Percentiles rank a stretch among this genome's conserved stretches.
Conservation (phyloP, 1,140 invertebrate genomes). For the Achatina immaculata region DNA sequence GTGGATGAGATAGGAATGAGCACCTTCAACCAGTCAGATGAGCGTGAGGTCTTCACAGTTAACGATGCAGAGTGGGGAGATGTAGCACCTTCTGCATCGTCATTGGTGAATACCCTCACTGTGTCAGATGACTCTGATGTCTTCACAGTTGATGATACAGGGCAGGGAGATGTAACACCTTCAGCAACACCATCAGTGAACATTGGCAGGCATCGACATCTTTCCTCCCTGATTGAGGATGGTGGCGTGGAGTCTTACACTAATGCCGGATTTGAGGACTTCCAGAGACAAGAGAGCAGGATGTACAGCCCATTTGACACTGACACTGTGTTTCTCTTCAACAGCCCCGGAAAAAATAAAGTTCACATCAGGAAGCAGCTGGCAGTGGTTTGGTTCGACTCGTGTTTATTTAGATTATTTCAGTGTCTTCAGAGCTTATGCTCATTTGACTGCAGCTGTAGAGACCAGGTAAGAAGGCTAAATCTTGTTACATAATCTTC, state of each 20-base stretch:
- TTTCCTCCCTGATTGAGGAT: background rate
- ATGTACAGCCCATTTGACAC: background rate
- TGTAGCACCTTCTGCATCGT: background rate
- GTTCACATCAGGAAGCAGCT: background rate
- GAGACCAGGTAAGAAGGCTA: constrained; percentile 12
- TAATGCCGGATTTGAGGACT: background rate
- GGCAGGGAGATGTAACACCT: background rate
- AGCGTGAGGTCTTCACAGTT: background rate
- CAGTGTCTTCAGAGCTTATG: background rate
- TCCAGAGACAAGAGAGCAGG: background rate
- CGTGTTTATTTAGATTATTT: background rate
- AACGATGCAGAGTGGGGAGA: background rate
- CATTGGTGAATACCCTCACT: no score
- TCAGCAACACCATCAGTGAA: background rate
- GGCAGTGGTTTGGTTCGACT: background rate
- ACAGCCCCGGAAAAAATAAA: background rate
- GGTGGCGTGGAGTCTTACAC: background rate
- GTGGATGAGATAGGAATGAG: background rate
- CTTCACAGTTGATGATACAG: background rate
- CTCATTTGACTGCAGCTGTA: background rate
- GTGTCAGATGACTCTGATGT: background rate
- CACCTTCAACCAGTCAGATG: background rate
- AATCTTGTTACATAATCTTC: no score
- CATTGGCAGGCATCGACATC: background rate
- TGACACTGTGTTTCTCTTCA: constrained; percentile 1